Evolutionary conservation across 1,140 invertebrate genomes (phyloP), one percentile per base, ranked within the genome.

Genomic region (Copidosoma floridanum): DNA sequence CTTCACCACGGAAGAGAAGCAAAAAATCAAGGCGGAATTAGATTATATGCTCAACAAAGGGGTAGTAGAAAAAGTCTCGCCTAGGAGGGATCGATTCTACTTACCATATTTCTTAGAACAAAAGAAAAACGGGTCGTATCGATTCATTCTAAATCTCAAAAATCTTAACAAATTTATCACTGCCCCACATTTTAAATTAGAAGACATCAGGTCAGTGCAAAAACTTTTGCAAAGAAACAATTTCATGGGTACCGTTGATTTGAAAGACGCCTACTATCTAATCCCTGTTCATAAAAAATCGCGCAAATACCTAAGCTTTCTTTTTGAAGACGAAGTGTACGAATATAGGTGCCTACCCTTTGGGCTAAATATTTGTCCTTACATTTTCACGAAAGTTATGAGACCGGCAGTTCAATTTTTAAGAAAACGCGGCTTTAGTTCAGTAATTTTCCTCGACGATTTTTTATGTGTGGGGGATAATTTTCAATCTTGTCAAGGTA

Each of bases 81-180:
- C 16, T 8, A 37, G 6, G 26, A 38, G 14, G 44, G 23, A 4
- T 57, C 57, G 40, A 59, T 64, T 24, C 2, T 64, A 20, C 59
- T 43, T 2, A 27, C 52, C 3, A 50, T 71, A 37, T 68, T 70
- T 58, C 69, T 68, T 63, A 61, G 70, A 12, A 11, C 21, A 20
- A 53, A 64, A 1, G 21, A 3, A 80, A 78, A 4, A 80, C 80
- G n/a, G 77, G 16, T 44, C 48, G 10, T 50, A 63, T 47, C 16
- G 26, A 16, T 59, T 59, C n/a, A n/a, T n/a, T n/a, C n/a, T n/a
- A n/a, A n/a, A n/a, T n/a, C n/a, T n/a, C n/a, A n/a, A n/a, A n/a
- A n/a, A n/a, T n/a, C n/a, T n/a, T n/a, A n/a, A n/a, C n/a, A n/a
- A n/a, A n/a, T n/a, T n/a, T n/a, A n/a, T 44, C 21, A 2, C 5